Percentiles rank a stretch among this genome's conserved stretches.
phyloP scores from a whole-genome alignment of 2,797 vertebrate genomes.

The Tenualosa ilisha region DNA sequence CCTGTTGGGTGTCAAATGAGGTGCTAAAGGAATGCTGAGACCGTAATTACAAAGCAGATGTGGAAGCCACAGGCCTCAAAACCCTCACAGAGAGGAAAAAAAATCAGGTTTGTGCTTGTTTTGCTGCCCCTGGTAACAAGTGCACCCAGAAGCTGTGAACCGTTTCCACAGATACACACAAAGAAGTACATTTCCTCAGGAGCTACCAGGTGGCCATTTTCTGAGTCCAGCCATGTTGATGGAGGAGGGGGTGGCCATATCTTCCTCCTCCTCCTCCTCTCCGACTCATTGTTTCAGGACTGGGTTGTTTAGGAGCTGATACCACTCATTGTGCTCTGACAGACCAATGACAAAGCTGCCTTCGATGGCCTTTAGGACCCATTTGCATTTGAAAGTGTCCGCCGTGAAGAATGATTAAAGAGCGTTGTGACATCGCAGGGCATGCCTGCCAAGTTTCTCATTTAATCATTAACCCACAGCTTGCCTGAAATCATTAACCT shows the following conservation, averaged over 20 bases:
- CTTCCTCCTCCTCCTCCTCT: neutral
- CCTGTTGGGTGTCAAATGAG: constrained; percentile 68
- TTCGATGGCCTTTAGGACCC: neutral
- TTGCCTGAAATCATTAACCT: neutral
- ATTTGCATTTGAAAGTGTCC: constrained; percentile 34
- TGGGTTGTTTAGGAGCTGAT: constrained; percentile 3
- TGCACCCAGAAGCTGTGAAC: constrained; percentile 7
- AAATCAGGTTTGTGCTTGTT: constrained; percentile 62
- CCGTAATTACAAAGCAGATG: constrained; percentile 70
- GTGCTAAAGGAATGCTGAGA: constrained; percentile 69
- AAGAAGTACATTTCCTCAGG: neutral
- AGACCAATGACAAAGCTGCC: constrained; percentile 8
- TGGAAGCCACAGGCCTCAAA: constrained; percentile 29
- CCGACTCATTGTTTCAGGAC: neutral
- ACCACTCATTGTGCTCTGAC: neutral
- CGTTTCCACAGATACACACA: neutral
- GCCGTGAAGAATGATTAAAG: constrained; percentile 15
- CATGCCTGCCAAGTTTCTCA: neutral
- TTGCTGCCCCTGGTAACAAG: constrained; percentile 30
- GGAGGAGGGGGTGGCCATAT: neutral
- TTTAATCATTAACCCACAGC: neutral
- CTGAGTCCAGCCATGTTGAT: neutral
- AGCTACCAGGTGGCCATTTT: neutral
- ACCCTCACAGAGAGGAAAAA: constrained; percentile 37
- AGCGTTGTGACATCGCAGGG: neutral